Evolutionary conservation across 2,797 vertebrate genomes (phyloP), one percentile per base, ranked within the genome.

Genomic region (Syndactyla subalaris): DNA sequence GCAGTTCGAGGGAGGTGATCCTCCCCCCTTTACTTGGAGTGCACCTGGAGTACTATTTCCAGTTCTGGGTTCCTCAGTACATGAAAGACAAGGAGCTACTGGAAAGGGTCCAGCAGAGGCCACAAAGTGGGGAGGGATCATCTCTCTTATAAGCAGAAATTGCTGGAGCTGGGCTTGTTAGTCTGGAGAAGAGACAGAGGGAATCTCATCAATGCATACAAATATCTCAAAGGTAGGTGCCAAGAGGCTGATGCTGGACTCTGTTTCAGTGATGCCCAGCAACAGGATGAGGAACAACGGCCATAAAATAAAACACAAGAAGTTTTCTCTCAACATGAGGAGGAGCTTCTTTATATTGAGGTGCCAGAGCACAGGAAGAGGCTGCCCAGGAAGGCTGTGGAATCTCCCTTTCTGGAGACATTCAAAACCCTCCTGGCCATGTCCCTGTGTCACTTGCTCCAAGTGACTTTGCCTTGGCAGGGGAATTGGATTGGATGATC

Each of bases 371-470:
- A 24, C 32, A n/a, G 13, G 36, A 57, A 38, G 4, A 55, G 43
- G 27, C 13, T 76, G 16, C 36, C 15, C 49, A 70, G 23, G 13
- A 23, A 38, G 4, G 7, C 38, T 18, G 2, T 39, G 48, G n/a
- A 39, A 3, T n/a, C 4, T 70, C 6, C n/a, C n/a, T 30, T 27
- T 57, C 51, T 57, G 38, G 14, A 45, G 23, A 39, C 14, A 46
- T 45, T 45, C 5, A 24, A 63, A 71, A 10, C n/a, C 23, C 24
- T 26, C 20, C 20, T 34, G 72, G 5, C 45, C 8, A 38, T 0
- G 0, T 10, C 57, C 27, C 43, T 49, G 14, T 1, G 1, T 43
- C 14, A 36, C 9, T 24, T 30, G 6, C 14, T 22, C 9, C 1
- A n/a, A 11, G 7, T 15, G 34, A 59, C 12, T 30, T 59, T 39